Evolutionary conservation across 2,113 vertebrate genomes (phyloP).

Genomic region (Micronycteris hirsuta): DNA sequence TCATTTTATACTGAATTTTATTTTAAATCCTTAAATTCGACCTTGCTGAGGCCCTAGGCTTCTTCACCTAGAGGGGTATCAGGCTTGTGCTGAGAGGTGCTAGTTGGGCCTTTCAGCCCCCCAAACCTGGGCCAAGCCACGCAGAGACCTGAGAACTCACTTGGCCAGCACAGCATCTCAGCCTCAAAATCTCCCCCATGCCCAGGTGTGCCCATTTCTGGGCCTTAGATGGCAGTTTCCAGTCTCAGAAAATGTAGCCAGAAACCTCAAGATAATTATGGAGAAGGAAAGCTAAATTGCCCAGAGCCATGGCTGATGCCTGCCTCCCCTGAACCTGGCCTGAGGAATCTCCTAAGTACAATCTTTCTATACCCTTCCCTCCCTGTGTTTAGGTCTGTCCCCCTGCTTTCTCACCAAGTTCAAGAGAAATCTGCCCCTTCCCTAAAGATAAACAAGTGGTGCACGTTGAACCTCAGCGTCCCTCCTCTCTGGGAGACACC

Average conservation of each 20-base stretch:
- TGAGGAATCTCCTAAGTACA: too few species aligned
- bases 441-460: too few species aligned
- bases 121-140: background rate
- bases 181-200: background rate
- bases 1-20: background rate
- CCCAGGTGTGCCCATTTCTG: fast-evolving
- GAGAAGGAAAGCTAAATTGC: background rate
- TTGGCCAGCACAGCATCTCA: background rate
- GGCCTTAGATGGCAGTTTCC: background rate
- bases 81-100: fast-evolving
- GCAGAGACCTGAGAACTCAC: too few species aligned
- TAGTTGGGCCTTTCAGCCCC: background rate
- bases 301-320: fast-evolving
- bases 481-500: background rate
- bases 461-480: fast-evolving
- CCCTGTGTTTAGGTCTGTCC: fast-evolving
- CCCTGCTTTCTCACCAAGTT: too few species aligned
- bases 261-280: background rate
- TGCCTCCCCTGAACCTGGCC: too few species aligned
- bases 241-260: fast-evolving
- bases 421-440: background rate
- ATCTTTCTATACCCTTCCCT: background rate
- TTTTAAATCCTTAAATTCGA: background rate
- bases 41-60: background rate
- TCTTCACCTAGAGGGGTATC: background rate